Base-by-base conservation (phyloP, 2,113 vertebrate genomes). In the Acanthochromis polyacanthus region DNA sequence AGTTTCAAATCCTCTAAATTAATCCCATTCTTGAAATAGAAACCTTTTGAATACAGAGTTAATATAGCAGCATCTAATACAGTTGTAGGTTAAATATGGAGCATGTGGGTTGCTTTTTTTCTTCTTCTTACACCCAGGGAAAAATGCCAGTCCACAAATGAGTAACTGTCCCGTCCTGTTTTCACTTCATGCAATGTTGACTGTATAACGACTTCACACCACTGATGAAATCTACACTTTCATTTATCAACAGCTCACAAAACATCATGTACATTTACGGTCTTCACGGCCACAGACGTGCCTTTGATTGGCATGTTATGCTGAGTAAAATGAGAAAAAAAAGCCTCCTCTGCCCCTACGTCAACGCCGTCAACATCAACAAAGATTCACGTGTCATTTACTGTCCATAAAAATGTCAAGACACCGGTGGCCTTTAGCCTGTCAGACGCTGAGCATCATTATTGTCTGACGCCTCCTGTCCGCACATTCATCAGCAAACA, bases 391-490 rank as follows among this genome's bases (percentile, higher is more conserved):
- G 69, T 52, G 80, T 57, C 59, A 57, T 50, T 68, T 22, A 59
- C 40, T 62, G 55, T 61, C 68, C 56, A 73, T 81, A 77, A 81
- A 82, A 77, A 82, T 61, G 72, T 82, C 80, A 87, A 38, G 80
- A 72, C 69, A 11, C 20, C 3, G 50, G 61, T 43, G 73, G 82
- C 75, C 71, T 81, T 83, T 30, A 57, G 36, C 32, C 75, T 32
- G 67, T 82, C 68, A 77, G 69, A 64, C 1, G 23, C 58, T 78
- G 20, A 12, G 43, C 60, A 38, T 91, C 76, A 57, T 82, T 56
- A 63, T 36, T 28, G n/a, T 81, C 79, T 83, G 79, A 79, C 75
- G 71, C 53, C 8, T 11, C 69, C 69, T 36, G 56, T 74, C 83
- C 81, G 71, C 28, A 43, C 51, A 62, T 61, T 82, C 81, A 61